phyloP scores from a whole-genome alignment of 2,113 vertebrate genomes.

The Heliornis fulica region DNA sequence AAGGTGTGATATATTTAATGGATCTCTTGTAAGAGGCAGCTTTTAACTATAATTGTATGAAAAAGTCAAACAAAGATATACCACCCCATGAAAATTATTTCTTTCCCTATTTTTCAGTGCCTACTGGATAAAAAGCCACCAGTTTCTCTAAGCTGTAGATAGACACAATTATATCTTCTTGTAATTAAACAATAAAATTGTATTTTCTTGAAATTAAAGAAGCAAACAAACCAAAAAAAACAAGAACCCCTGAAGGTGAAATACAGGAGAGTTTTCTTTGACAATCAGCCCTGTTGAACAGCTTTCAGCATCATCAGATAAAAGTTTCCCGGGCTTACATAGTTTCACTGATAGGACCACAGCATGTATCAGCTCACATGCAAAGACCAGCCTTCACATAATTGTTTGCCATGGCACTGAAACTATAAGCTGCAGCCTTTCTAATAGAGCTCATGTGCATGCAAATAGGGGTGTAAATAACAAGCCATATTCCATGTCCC shows the following conservation, averaged over 20 bases:
- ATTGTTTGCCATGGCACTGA: not conserved
- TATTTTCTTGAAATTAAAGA: not conserved
- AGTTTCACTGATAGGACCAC: not conserved
- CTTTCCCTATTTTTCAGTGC: not conserved
- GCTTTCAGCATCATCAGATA: not conserved
- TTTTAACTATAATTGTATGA: not conserved
- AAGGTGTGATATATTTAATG: not conserved
- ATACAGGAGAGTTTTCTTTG: not conserved
- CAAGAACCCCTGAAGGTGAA: not conserved
- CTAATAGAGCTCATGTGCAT: not conserved
- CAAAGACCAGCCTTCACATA: not conserved
- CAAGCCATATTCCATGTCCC: not conserved
- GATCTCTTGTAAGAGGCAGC: not conserved
- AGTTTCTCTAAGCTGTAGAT: not conserved
- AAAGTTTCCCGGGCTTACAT: not conserved
- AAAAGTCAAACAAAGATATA: not conserved
- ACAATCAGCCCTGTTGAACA: not conserved
- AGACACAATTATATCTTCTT: not conserved
- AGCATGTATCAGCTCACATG: not conserved
- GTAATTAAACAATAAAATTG: not conserved
- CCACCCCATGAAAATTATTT: not conserved
- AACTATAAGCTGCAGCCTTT: not conserved
- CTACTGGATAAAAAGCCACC: not conserved
- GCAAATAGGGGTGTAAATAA: not conserved
- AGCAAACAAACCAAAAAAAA: not conserved